Base-by-base conservation (phyloP, 2,888 invertebrate species). In the Diarsia mendica region DNA sequence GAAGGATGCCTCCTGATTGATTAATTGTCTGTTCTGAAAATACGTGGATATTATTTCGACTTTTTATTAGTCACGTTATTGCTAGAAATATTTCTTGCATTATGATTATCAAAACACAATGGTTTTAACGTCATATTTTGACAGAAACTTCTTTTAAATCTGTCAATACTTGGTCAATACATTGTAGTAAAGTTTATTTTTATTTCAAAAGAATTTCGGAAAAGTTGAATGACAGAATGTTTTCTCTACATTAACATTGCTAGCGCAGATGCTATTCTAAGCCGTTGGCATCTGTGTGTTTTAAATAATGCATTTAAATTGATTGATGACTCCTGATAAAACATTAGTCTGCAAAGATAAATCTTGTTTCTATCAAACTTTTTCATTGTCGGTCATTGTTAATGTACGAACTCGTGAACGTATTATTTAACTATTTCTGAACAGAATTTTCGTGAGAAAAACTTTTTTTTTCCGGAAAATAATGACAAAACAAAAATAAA, bases 271-370 rank as follows among this genome's bases (percentile, higher is more conserved):
- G 61, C 55, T 82, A 78, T 83, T 80, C 48, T 74, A 60, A 70
- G 55, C 23, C 20, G 39, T 23, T 55, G 69, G 69, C 77, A 75
- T 77, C 63, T 72, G 77, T 71, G 58, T 75, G 67, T 71, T 76
- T 83, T 81, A 79, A 76, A 77, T 82, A 77, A 84, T 77, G 82
- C 80, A 82, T 86, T 84, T 69, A 60, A 68, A 75, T 67, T 82
- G 86, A 84, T 84, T 65, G 84, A 86, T 82, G 79, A 74, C 28
- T 75, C 77, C 60, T 70, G 60, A 67, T 55, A 82, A 85, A 85
- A 74, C 60, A 80, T 71, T 74, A 71, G 65, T 67, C 53, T 48
- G 53, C 28, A 9, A 60, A 63, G 53, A 81, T 85, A 76, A 78
- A 76, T 85, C 64, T 66, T 81, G 61, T 72, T 74, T 66, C 68